phyloP scores from a whole-genome alignment of 2,113 vertebrate species.

The Pao palembangensis region DNA sequence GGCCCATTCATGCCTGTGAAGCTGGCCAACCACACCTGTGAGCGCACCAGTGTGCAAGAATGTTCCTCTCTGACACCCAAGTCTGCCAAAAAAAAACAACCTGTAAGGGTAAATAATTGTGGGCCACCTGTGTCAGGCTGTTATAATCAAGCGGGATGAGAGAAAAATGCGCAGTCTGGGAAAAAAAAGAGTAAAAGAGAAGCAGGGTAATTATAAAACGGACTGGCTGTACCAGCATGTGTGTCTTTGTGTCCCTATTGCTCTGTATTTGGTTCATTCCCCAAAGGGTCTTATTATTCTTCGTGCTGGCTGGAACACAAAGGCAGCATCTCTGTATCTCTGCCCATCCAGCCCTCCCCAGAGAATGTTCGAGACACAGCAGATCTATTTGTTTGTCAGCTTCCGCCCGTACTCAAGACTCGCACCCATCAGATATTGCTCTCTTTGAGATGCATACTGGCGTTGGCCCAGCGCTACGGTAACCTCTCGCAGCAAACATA shows the following conservation, averaged over 20 bases:
- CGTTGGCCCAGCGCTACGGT: constrained; percentile 32
- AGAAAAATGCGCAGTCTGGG: background rate
- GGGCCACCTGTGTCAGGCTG: constrained; percentile 1
- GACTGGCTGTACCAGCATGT: constrained; percentile 63
- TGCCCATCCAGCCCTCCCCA: constrained; percentile 55
- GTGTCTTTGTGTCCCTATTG: constrained; percentile 63
- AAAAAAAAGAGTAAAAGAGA: constrained; percentile 13
- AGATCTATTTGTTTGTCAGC: constrained; percentile 74
- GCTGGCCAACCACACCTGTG: constrained; percentile 3
- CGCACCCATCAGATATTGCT: constrained; percentile 68
- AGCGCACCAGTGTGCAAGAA: background rate
- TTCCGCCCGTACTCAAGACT: constrained; percentile 44
- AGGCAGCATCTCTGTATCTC: constrained; percentile 61
- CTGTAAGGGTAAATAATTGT: constrained; percentile 19
- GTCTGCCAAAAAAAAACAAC: constrained; percentile 5
- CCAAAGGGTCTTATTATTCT: constrained; percentile 75
- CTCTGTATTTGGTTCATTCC: constrained; percentile 65
- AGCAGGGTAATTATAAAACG: constrained; percentile 48
- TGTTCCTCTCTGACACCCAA: no score
- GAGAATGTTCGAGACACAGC: constrained; percentile 66
- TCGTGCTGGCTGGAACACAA: constrained; percentile 57
- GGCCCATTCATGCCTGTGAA: constrained; percentile 33
- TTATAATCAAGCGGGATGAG: constrained; percentile 28
- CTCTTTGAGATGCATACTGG: constrained; percentile 45
- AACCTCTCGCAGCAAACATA: constrained; percentile 35